A percentile compares a stretch with the other conserved stretches of the same genome.
Evolutionary conservation across 2,113 vertebrate genomes (phyloP).

Genomic region (Lampris incognitus): DNA sequence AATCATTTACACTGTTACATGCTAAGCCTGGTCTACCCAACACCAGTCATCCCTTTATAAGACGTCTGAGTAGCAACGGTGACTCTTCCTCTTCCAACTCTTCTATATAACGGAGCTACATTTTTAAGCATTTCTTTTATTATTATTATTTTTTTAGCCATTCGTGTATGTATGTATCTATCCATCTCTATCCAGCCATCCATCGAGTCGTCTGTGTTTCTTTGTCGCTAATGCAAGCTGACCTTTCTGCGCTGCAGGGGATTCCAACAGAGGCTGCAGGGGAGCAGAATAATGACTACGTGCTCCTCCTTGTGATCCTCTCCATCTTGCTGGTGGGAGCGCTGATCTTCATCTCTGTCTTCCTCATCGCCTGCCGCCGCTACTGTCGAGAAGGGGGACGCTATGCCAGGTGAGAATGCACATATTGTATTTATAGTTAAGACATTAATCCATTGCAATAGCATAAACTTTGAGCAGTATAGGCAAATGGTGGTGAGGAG

Average conservation of each 20-base stretch:
- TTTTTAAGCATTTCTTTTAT: too few relatives aligned
- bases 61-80: too few relatives aligned
- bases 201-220: slow-evolving; percentile 1
- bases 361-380: slow-evolving; percentile 88
- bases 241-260: slow-evolving; percentile 53
- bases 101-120: too few relatives aligned
- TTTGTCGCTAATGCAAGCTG: background rate
- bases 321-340: slow-evolving; percentile 91
- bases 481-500: too few relatives aligned
- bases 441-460: background rate
- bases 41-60: too few relatives aligned
- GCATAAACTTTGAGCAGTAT: too few relatives aligned
- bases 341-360: slow-evolving; percentile 85
- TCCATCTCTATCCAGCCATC: slow-evolving; percentile 11
- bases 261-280: slow-evolving; percentile 67
- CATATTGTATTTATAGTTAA: background rate
- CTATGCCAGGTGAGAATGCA: slow-evolving; percentile 83
- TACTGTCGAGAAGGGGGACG: slow-evolving; percentile 85
- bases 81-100: too few relatives aligned
- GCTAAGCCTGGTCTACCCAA: too few relatives aligned
- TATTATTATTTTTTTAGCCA: too few relatives aligned
- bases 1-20: too few relatives aligned
- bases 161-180: background rate
- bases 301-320: slow-evolving; percentile 89
- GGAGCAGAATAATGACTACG: slow-evolving; percentile 85